Evolutionary conservation across 2,113 vertebrate genomes (phyloP), one percentile per base, ranked within the genome.

Genomic region (Triplophysa rosa): DNA sequence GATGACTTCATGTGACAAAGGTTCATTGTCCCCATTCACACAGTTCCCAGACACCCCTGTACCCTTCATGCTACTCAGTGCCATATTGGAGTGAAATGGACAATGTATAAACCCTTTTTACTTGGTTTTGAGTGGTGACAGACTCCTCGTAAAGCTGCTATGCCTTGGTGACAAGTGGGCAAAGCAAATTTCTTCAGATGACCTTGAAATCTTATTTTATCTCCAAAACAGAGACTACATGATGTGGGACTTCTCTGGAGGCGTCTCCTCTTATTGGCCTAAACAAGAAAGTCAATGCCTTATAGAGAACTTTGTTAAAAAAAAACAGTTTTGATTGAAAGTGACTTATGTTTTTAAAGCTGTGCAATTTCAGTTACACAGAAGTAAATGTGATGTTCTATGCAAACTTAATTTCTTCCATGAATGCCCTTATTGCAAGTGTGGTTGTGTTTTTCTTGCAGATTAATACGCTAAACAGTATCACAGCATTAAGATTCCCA

Each of bases 1-100:
- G 97, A 99, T 90, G 97, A 99, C 92, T 99, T 99, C 93, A 98
- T 99, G 97, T 99, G 96, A 98, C 94, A 84, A 80, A 86, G 89
- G 90, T 89, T 88, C 13, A 84, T 90, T 85, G 81, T 82, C 87
- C 26, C 89, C 91, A 90, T 90, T 91, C 87, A 91, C 23, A 8
- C 61, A 71, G 29, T 72, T 17, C 73, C 54, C 13, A 65, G n/a
- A 71, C 16, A 85, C 81, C 89, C 90, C 92, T 92, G 91, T 6
- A 17, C 92, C 91, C 92, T 88, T 92, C 94, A 93, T 94, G 95
- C 95, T 95, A 94, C 95, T 94, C 95, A 96, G 95, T 94, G 95
- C 94, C 95, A 95, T 95, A 91, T 92, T 95, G 93, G 92, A 88
- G 63, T 89, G 86, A 89, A 90, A 89, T 86, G 90, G 91, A 92